Percentiles rank a stretch among this genome's conserved stretches.
Conservation (phyloP, 2,797 vertebrate species). For the Gephyroberyx darwinii region DNA sequence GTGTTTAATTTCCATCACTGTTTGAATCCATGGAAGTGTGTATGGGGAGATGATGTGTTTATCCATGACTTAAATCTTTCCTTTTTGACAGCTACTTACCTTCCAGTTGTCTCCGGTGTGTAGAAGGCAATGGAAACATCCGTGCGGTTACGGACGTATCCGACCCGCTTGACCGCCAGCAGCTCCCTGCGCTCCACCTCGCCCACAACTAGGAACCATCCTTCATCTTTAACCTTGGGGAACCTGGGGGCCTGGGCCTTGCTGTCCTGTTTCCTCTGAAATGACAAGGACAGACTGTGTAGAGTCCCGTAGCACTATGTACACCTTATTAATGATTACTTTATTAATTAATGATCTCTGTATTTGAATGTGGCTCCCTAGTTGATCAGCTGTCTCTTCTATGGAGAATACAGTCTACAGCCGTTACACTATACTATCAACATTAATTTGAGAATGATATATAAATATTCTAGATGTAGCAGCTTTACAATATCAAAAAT, state of each 20-base stretch:
- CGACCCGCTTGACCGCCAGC: conserved; percentile 93
- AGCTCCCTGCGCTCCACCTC: conserved; percentile 93
- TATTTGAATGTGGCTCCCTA: too few relatives aligned
- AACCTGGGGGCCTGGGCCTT: conserved; percentile 91
- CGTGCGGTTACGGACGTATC: conserved; percentile 84
- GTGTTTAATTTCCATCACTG: not conserved
- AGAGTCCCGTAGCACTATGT: too few relatives aligned
- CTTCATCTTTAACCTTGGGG: conserved; percentile 95
- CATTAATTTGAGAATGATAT: too few relatives aligned
- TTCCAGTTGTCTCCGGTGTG: conserved; percentile 90
- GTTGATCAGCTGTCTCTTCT: too few relatives aligned
- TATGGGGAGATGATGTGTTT: not conserved
- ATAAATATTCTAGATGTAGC: too few relatives aligned
- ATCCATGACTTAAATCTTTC: not conserved
- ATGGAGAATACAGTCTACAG: too few relatives aligned
- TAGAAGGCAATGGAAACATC: conserved; percentile 90
- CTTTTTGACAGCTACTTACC: conserved; percentile 78
- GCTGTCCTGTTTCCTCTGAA: conserved; percentile 92
- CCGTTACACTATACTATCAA: too few relatives aligned
- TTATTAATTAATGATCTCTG: too few relatives aligned
- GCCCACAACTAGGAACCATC: conserved; percentile 94
- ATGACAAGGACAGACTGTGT: conserved; percentile 24
- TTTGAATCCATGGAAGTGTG: not conserved
- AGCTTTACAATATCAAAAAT: too few relatives aligned
- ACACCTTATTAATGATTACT: too few relatives aligned